Evolutionary conservation across 2,888 invertebrate genomes (phyloP), one percentile per base, ranked within the genome.

Genomic region (Drosophila pegasa): DNA sequence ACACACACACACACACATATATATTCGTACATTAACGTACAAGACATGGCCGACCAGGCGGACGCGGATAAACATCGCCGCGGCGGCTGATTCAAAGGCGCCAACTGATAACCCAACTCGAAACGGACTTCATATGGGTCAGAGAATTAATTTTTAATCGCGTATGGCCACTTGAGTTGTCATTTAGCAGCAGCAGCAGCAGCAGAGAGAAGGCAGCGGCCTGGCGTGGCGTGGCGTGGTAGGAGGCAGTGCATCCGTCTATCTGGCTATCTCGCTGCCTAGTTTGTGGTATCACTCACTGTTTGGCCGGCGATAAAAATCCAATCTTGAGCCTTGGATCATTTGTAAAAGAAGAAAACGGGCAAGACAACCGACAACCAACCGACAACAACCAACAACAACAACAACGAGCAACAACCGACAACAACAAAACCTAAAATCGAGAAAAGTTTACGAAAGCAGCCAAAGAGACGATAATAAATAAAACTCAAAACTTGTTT

Each of bases 131-230:
- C 56, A 75, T 68, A 61, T 71, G 63, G 70, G 71, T 68, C 75
- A 71, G 85, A 71, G 88, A 87, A 89, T 87, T 87, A 89, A 82
- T 79, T 87, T 87, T 87, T 89, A 87, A 87, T 87, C 89, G 83
- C 86, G 70, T 79, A 86, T 77, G 69, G 77, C 86, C 87, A 89
- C 89, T 87, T 87, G 86, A 87, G 75, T 80, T 80, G 87, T 87
- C 79, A 87, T 59, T 74, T 66, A 18, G 37, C 40, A 25, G 16
- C 12, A 16, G 48, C 33, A 37, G 25, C 2, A 12, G 4, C n/a
- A n/a, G 9, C 5, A 12, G 20, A 3, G n/a, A 43, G 51, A 20
- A 2, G 25, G 25, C 3, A 10, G 25, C 47, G 51, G 58, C 25
- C 47, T 47, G 51, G 51, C n/a, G 47, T 2, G 1, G 37, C 8